These are phyloP conservation scores for Amblyjoppa proteus DNA, from an alignment of 2,888 invertebrate species.

Conservation along the genomic window DNA sequence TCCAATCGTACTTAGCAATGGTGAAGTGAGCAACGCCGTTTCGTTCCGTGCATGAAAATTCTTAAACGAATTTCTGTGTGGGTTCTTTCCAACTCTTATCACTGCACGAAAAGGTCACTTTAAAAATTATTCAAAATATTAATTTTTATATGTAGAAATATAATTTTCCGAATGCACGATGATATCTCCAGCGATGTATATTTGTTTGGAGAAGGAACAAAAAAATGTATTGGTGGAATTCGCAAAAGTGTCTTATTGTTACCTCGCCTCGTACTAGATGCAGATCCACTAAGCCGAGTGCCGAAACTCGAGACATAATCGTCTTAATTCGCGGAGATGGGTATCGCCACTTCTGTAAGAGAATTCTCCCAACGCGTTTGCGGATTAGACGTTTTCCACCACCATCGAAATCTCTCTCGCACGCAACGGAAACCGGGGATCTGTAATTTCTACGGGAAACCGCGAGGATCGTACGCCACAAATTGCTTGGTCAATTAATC, in stretches of 20 bases:
- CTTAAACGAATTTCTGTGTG: not conserved
- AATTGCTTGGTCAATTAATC: constrained; percentile 37
- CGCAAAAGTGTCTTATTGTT: constrained; percentile 30
- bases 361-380: constrained; percentile 73
- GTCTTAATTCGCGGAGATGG: constrained; percentile 71
- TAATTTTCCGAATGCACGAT: not conserved
- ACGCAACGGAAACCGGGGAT: constrained; percentile 73
- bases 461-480: constrained; percentile 20
- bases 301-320: constrained; percentile 72
- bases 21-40: constrained; percentile 8
- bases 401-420: constrained; percentile 71
- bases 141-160: not conserved
- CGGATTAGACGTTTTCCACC: constrained; percentile 71
- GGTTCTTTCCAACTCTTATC: not conserved
- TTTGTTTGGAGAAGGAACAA: constrained; percentile 7
- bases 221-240: constrained; percentile 23
- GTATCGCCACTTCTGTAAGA: constrained; percentile 73
- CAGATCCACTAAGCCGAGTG: constrained; percentile 39
- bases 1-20: constrained; percentile 26
- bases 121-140: not conserved
- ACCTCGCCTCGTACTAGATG: not conserved
- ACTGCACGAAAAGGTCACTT: not conserved
- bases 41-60: constrained; percentile 2
- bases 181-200: not conserved
- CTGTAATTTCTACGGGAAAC: constrained; percentile 69